Evolutionary conservation across 1,140 invertebrate genomes (phyloP), one percentile per base, ranked within the genome.

Genomic region (Drosophila teissieri): DNA sequence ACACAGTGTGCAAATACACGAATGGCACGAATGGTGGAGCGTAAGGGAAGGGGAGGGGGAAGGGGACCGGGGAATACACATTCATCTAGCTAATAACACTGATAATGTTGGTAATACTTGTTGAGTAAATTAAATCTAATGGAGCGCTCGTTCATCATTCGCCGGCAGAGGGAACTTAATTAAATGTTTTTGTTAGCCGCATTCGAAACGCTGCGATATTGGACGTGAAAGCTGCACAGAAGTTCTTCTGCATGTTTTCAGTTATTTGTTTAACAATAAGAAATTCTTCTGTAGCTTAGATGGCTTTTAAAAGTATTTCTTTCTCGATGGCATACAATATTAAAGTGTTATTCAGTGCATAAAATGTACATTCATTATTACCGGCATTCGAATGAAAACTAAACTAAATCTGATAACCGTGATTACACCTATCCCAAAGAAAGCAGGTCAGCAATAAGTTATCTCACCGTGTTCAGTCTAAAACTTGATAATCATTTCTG

Each of bases 51-150:
- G 3, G 15, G 24, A 17, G 40, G 24, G 31, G 39, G 19, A 19
- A 19, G 19, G 34, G 19, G 45, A 34, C 14, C 3, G 62, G 42
- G 27, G 17, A 48, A 44, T 69, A 69, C 63, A 76, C 15, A 57
- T 62, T 68, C 40, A 68, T 75, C 73, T 76, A 67, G 45, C 48
- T 76, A 54, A 60, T 77, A 60, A 68, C 48, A 69, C 27, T 61
- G 63, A 61, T 77, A 77, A 77, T 77, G 73, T 69, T 68, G 49
- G 46, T 69, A 73, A 58, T 73, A 75, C 62, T 78, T 85, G 74
- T 86, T 88, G 60, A 83, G 79, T 82, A 82, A 86, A 86, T 88
- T 79, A 79, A 88, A 88, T 78, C 64, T 65, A 84, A 85, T 84
- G 73, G 55, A 60, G 51, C 52, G 62, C 72, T 65, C 68, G 64